phyloP scores from a whole-genome alignment of 2,113 vertebrate species.

The Clarias macrocephalus region DNA sequence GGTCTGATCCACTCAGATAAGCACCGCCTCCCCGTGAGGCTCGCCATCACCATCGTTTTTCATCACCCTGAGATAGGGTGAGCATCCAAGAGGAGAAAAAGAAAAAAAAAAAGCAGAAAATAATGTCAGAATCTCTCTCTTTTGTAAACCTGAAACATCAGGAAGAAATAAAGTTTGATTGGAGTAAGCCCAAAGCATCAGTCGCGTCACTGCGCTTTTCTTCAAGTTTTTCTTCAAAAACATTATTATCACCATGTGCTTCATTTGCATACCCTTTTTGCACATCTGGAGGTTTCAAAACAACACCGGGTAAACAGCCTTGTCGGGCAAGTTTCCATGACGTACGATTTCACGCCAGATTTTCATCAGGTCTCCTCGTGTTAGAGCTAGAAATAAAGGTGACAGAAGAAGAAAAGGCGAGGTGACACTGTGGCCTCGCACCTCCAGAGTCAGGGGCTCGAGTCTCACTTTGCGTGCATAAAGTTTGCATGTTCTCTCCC shows the following conservation, averaged over 20 bases:
- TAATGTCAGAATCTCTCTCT: slow-evolving; percentile 18
- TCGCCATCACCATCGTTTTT: slow-evolving; percentile 35
- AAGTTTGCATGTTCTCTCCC: no score
- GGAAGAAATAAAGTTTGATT: not conserved
- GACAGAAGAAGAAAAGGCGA: no score
- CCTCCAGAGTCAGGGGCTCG: no score
- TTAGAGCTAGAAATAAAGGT: no score
- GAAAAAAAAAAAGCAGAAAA: not conserved
- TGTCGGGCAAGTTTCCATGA: not conserved
- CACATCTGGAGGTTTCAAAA: not conserved
- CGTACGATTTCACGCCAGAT: not conserved
- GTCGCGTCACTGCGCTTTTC: not conserved
- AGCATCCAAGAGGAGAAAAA: not conserved
- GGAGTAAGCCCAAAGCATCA: not conserved
- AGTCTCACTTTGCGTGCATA: no score
- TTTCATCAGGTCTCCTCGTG: no score
- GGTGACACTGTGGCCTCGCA: no score
- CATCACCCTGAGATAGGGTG: slow-evolving; percentile 33
- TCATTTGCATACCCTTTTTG: not conserved
- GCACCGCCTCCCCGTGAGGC: slow-evolving; percentile 29
- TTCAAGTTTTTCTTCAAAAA: not conserved
- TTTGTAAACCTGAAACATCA: not conserved
- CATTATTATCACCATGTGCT: not conserved
- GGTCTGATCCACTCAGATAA: slow-evolving; percentile 50
- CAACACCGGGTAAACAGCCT: not conserved